Conservation (phyloP, 2,888 invertebrate genomes). For the Drosophila nr. medialis region DNA sequence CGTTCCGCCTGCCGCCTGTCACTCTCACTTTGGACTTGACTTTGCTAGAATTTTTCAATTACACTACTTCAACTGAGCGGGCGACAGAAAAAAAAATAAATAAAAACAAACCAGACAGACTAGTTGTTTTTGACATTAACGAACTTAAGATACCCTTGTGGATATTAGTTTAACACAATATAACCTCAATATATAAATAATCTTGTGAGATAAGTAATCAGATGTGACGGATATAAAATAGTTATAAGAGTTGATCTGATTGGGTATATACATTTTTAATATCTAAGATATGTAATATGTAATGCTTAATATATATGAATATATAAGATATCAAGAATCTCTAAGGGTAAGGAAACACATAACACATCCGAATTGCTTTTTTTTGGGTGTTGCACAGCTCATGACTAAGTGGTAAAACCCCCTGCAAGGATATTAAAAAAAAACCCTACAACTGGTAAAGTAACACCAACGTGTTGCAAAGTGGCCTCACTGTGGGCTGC, state of each 20-base stretch:
- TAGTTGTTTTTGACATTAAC: background rate
- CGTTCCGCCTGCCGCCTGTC: constrained; percentile 68
- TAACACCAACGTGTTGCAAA: constrained; percentile 59
- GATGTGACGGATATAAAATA: background rate
- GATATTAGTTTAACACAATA: background rate
- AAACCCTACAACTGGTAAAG: constrained; percentile 40
- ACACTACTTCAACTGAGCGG: constrained; percentile 70
- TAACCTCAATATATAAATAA: background rate
- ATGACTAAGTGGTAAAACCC: background rate
- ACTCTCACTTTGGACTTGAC: constrained; percentile 81
- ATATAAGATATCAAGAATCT: background rate
- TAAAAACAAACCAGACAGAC: constrained; percentile 9
- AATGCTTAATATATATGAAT: background rate
- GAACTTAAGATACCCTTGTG: constrained; percentile 16
- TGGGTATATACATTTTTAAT: background rate
- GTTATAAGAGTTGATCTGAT: background rate
- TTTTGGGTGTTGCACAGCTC: background rate
- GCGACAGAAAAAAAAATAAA: constrained; percentile 15
- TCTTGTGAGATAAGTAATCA: background rate
- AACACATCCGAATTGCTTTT: background rate
- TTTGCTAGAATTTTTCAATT: constrained; percentile 81
- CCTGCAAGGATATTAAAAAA: background rate
- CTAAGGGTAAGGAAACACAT: background rate
- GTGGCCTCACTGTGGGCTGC: constrained; percentile 51
- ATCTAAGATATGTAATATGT: background rate